These are phyloP conservation scores for Drosophila affinis DNA, from an alignment of 2,888 invertebrate species.

Conservation along the genomic window DNA sequence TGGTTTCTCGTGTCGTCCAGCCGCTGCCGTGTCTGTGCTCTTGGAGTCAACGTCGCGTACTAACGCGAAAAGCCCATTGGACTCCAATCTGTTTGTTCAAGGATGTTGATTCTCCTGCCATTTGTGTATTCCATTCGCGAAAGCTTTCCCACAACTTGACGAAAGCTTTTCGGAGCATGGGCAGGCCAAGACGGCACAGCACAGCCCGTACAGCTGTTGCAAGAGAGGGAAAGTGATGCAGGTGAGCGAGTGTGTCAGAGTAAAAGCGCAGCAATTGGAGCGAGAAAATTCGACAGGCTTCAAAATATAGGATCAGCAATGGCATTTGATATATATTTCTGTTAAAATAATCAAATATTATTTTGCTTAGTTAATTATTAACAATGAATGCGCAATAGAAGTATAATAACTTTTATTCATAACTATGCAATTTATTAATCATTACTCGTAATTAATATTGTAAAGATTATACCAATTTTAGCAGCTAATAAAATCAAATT, in stretches of 20 bases:
- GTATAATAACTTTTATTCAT: no score
- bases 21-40: constrained; percentile 65
- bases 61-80: constrained; percentile 61
- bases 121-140: constrained; percentile 63
- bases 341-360: background rate
- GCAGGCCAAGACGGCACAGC: background rate
- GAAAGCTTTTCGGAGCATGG: constrained; percentile 54
- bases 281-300: constrained; percentile 18
- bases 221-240: constrained; percentile 58
- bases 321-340: background rate
- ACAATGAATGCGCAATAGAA: no score
- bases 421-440: no score
- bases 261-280: constrained; percentile 7
- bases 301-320: background rate
- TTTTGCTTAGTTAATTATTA: no score
- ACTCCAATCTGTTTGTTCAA: constrained; percentile 69
- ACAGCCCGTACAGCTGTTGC: constrained; percentile 59
- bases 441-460: no score
- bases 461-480: no score
- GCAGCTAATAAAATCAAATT: no score
- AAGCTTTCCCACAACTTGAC: constrained; percentile 58
- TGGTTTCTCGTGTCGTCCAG: constrained; percentile 28
- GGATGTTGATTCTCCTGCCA: constrained; percentile 58
- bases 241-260: background rate
- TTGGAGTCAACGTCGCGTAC: constrained; percentile 79